Percentiles rank a stretch among this genome's conserved stretches.
phyloP scores from a whole-genome alignment of 2,113 vertebrate species.

The Emydura subglobosa region DNA sequence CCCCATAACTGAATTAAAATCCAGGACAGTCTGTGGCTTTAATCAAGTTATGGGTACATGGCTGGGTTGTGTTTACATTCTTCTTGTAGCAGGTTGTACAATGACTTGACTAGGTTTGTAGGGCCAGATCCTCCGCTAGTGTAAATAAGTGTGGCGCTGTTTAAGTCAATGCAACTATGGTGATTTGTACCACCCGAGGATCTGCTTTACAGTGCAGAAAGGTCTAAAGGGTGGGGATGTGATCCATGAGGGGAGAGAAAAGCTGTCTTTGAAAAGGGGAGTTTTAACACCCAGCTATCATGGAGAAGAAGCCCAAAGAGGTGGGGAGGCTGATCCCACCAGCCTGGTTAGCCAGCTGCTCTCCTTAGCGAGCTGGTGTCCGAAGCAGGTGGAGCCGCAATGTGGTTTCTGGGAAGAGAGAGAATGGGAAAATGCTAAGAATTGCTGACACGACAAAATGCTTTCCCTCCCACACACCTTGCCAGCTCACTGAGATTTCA shows the following conservation, averaged over 20 bases:
- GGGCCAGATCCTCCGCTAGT: neutral
- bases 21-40: neutral
- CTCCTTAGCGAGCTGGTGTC: constrained; percentile 36
- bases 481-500: constrained; percentile 44
- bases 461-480: neutral
- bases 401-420: constrained; percentile 30
- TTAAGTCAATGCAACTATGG: constrained; percentile 9
- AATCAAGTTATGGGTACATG: neutral
- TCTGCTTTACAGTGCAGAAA: neutral
- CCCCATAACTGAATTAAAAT: neutral
- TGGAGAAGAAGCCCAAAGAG: constrained; percentile 7
- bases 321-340: neutral
- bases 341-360: neutral
- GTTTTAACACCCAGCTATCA: neutral
- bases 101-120: neutral
- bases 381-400: constrained; percentile 20
- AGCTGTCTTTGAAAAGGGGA: neutral
- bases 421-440: constrained; percentile 37
- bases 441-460: neutral
- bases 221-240: neutral
- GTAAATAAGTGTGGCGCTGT: neutral
- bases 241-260: neutral
- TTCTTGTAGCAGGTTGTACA: neutral
- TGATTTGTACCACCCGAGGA: neutral
- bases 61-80: neutral